These are phyloP conservation scores for Drosophila mojavensis DNA, from an alignment of 1,140 invertebrate species.

Conservation along the genomic window DNA sequence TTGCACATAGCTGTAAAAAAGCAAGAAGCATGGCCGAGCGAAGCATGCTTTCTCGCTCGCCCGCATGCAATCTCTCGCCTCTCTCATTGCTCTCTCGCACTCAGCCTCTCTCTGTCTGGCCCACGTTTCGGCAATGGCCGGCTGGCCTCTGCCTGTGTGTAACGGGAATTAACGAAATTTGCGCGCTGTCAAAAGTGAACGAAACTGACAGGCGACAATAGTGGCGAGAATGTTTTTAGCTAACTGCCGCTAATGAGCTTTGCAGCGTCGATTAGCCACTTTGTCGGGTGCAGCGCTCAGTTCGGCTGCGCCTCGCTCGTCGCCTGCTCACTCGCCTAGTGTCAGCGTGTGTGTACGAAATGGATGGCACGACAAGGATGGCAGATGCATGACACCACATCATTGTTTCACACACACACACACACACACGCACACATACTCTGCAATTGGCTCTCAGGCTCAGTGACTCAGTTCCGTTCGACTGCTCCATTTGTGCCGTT, in stretches of 20 bases:
- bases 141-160: background rate
- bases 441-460: conserved; percentile 39
- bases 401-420: conserved; percentile 6
- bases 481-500: conserved; percentile 5
- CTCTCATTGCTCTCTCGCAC: background rate
- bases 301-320: conserved; percentile 23
- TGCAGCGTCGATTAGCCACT: background rate
- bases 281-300: background rate
- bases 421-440: background rate
- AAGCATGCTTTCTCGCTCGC: conserved; percentile 49
- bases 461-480: conserved; percentile 24
- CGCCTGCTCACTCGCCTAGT: conserved; percentile 33
- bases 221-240: conserved; percentile 19
- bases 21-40: conserved; percentile 66
- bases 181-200: conserved; percentile 53
- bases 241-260: conserved; percentile 19
- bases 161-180: conserved; percentile 13
- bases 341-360: background rate
- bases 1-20: conserved; percentile 30
- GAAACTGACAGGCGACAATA: conserved; percentile 52
- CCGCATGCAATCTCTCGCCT: background rate
- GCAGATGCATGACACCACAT: conserved; percentile 1
- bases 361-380: conserved; percentile 6
- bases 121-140: conserved; percentile 8
- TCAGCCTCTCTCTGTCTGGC: conserved; percentile 4